Base-by-base conservation (phyloP, 2,113 vertebrate species). In the Salvelinus alpinus region DNA sequence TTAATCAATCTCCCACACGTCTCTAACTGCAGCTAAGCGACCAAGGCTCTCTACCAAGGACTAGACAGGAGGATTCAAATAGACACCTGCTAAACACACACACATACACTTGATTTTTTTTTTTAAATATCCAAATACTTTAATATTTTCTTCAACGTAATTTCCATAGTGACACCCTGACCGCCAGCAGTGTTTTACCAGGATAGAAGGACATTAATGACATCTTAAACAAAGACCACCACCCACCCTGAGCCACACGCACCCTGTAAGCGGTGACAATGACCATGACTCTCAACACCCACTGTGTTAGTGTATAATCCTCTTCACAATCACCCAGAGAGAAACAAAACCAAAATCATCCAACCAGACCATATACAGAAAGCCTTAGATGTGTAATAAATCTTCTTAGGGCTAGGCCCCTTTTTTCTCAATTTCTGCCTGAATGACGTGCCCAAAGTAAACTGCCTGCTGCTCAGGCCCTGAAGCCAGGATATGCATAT, bases 221-320 rank as follows among this genome's bases (percentile, higher is more conserved):
- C 83, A 82, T 80, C 80, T 57, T 80, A 84, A 83, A 87, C 83
- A 74, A 75, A 80, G 82, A 70, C 75, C 80, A 1, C 34, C 18
- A 25, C 34, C 6, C 25, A 57, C 13, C 6, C 24, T 18, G 11
- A 25, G 47, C 22, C 31, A 29, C n/a, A 48, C 34, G 1, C 44
- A 7, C n/a, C 18, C 29, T 29, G 38, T 65, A 34, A 74, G 24
- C 22, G 25, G 60, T 64, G 14, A 25, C 72, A 64, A 11, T 24
- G n/a, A 64, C 31, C 27, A 59, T 64, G 29, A 73, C 38, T 22
- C 18, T 51, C 8, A 66, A 47, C 44, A 66, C 24, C 22, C 24
- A 29, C 22, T 20, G 38, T 31, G 62, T 20, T 29, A 34, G 27
- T 67, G 16, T 38, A 34, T 8, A 29, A 74, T n/a, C 7, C 73